Evolutionary conservation across 2,888 invertebrate genomes (phyloP).

Genomic region (Amphipyra berbera): DNA sequence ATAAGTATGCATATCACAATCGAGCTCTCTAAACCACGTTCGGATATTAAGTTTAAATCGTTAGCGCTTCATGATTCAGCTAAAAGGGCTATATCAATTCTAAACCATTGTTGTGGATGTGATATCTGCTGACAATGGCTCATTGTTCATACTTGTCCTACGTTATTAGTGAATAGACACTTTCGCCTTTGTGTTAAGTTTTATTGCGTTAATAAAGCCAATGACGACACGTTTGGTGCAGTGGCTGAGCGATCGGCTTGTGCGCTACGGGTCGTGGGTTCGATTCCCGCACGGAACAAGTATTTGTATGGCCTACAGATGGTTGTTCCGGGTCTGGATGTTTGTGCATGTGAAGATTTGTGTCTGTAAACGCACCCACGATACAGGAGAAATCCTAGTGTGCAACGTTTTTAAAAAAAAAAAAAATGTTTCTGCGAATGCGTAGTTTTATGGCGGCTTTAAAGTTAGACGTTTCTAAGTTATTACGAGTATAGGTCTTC

Average conservation of each 20-base stretch:
- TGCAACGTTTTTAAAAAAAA: no score
- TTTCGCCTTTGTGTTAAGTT: slow-evolving; percentile 47
- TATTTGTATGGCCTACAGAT: no score
- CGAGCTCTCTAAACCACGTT: not conserved
- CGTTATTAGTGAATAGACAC: slow-evolving; percentile 48
- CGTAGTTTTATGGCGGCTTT: not conserved
- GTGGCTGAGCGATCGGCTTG: no score
- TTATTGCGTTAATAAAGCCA: slow-evolving; percentile 47
- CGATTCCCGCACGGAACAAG: no score
- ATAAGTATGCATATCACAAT: no score
- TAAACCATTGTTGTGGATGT: slow-evolving; percentile 51
- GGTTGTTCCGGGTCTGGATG: no score
- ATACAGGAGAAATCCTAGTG: no score
- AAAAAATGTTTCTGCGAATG: slow-evolving; percentile 2
- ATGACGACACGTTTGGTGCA: no score
- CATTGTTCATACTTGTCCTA: slow-evolving; percentile 43
- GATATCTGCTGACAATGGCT: slow-evolving; percentile 49
- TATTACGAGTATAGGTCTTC: not conserved
- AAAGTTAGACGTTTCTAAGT: no score
- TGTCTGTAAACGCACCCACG: no score
- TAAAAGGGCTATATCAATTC: slow-evolving; percentile 44
- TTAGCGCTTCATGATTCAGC: slow-evolving; percentile 45
- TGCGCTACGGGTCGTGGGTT: no score
- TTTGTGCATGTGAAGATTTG: no score
- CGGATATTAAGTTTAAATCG: slow-evolving; percentile 15